These are phyloP conservation scores for Scaptomyza graminum DNA, from an alignment of 1,140 invertebrate species.

Conservation along the genomic window DNA sequence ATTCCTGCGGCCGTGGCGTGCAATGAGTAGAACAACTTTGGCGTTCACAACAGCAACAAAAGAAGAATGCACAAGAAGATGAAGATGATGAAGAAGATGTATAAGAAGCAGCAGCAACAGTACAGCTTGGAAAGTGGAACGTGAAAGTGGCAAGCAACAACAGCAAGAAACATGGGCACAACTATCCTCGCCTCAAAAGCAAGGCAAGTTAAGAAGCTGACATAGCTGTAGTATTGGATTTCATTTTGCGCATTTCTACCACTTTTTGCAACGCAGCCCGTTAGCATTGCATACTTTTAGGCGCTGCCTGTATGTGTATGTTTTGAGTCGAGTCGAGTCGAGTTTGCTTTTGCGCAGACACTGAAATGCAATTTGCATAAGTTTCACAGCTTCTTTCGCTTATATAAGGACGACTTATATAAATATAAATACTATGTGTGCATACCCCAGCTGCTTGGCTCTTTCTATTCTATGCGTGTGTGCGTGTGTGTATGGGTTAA, in stretches of 20 bases:
- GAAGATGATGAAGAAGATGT: constrained; percentile 27
- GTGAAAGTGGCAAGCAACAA: constrained; percentile 62
- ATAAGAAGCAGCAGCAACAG: constrained; percentile 24
- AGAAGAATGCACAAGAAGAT: constrained; percentile 18
- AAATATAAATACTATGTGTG: constrained; percentile 79
- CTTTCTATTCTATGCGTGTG: constrained; percentile 2
- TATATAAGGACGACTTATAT: constrained; percentile 76
- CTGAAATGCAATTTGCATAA: constrained; percentile 83
- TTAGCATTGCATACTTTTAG: constrained; percentile 80
- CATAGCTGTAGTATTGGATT: constrained; percentile 69
- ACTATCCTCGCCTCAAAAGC: constrained; percentile 37
- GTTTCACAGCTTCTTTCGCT: constrained; percentile 81
- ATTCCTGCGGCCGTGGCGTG: constrained; percentile 67
- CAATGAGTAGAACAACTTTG: constrained; percentile 77
- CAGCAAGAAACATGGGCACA: constrained; percentile 17
- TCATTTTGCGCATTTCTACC: constrained; percentile 80
- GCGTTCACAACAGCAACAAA: constrained; percentile 64
- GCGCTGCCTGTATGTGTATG: constrained; percentile 50
- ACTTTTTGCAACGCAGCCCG: constrained; percentile 67
- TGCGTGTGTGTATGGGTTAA: constrained; percentile 53
- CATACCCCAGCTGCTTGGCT: constrained; percentile 65
- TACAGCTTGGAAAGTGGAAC: constrained; percentile 49
- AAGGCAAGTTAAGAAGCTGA: constrained; percentile 68
- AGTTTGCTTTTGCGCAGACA: constrained; percentile 74
- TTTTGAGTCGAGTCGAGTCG: constrained; percentile 48